phyloP scores from a whole-genome alignment of 2,113 vertebrate species.

The Pachycephala philippinensis region DNA sequence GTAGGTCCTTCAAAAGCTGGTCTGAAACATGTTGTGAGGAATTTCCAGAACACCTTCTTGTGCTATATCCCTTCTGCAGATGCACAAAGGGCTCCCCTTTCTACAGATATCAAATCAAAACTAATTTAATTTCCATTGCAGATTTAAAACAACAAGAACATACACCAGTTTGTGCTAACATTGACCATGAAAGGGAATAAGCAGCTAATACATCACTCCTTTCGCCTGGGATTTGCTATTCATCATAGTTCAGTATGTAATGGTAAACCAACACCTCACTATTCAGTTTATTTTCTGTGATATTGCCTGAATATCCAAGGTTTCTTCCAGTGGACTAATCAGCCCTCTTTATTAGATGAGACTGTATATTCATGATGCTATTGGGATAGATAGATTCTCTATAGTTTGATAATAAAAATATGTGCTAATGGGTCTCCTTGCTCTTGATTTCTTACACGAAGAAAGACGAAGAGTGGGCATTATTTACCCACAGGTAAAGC shows the following conservation, averaged over 20 bases:
- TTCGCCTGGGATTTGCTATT: slow-evolving; percentile 4
- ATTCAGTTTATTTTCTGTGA: slow-evolving; percentile 15
- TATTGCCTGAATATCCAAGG: background rate
- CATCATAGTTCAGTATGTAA: slow-evolving; percentile 20
- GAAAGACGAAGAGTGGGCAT: slow-evolving; percentile 3
- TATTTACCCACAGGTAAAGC: slow-evolving; percentile 66
- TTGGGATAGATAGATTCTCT: slow-evolving; percentile 57
- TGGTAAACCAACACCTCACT: background rate
- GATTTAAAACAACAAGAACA: background rate
- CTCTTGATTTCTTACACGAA: slow-evolving; percentile 39
- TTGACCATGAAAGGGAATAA: background rate
- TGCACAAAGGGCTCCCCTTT: background rate
- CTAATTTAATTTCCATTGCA: background rate
- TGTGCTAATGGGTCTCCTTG: slow-evolving; percentile 41
- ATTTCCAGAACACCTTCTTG: background rate
- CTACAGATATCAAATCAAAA: background rate
- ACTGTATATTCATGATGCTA: slow-evolving; percentile 50
- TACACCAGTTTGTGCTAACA: background rate
- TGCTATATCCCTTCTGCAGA: background rate
- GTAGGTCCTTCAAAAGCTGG: background rate
- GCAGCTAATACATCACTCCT: background rate
- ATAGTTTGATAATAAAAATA: slow-evolving; percentile 58
- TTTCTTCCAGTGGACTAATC: slow-evolving; percentile 34
- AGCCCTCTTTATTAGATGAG: slow-evolving; percentile 6
- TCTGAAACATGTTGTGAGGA: background rate